These are phyloP conservation scores for Pteropus alecto DNA, from an alignment of 2,113 vertebrate genomes.

Conservation along the genomic window DNA sequence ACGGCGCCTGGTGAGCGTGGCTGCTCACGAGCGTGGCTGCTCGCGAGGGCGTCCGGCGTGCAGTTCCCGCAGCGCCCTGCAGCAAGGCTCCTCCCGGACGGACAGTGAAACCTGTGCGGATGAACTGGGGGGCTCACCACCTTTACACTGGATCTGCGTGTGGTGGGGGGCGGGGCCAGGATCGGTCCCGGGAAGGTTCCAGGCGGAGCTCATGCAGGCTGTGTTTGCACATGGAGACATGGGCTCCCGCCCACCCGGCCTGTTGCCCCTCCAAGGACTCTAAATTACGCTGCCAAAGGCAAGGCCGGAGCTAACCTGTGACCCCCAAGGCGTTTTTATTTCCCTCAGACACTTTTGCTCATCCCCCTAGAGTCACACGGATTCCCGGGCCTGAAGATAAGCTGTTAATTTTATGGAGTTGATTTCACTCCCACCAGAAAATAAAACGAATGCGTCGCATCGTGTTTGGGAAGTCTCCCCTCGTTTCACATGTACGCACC, in stretches of 20 bases:
- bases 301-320: neutral
- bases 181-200: neutral
- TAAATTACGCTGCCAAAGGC: neutral
- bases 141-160: too few species aligned
- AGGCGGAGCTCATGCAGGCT: neutral
- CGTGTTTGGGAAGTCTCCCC: neutral
- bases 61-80: too few species aligned
- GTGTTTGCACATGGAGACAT: neutral
- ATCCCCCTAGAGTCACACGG: neutral
- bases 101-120: too few species aligned
- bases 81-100: neutral
- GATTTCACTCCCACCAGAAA: neutral
- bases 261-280: neutral
- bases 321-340: conserved; percentile 12
- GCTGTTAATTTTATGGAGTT: neutral
- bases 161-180: neutral
- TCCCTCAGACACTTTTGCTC: neutral
- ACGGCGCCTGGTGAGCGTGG: neutral
- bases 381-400: neutral
- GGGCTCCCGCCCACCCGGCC: neutral
- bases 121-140: too few species aligned
- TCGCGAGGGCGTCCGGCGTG: accelerated
- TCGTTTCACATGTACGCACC: accelerated
- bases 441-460: neutral
- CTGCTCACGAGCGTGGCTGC: neutral